phyloP scores from a whole-genome alignment of 1,140 invertebrate species.

The Cotesia vestalis region DNA sequence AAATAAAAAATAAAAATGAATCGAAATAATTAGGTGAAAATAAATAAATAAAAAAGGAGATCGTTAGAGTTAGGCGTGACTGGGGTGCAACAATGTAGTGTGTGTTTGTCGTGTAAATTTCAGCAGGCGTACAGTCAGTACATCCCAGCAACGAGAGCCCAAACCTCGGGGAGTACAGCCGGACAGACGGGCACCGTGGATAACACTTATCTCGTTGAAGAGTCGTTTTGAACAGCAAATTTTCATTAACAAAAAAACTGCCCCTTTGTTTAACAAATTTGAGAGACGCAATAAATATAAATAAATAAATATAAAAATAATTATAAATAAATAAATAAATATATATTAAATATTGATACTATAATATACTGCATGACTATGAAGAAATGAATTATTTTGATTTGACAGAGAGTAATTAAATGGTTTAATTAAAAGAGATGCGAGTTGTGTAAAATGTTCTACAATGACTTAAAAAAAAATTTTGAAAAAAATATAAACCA shows the following conservation, averaged over 20 bases:
- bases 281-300: slow-evolving; percentile 32
- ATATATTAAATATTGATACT: slow-evolving; percentile 15
- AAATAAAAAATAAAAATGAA: too few relatives aligned
- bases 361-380: neutral
- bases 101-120: slow-evolving; percentile 68
- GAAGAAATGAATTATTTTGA: slow-evolving; percentile 18
- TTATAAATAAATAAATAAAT: slow-evolving; percentile 29
- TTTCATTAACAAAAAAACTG: too few relatives aligned
- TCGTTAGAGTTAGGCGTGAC: slow-evolving; percentile 55
- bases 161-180: slow-evolving; percentile 73
- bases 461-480: slow-evolving; percentile 27
- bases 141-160: slow-evolving; percentile 76
- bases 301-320: slow-evolving; percentile 26
- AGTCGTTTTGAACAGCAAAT: slow-evolving; percentile 73
- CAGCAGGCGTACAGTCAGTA: slow-evolving; percentile 85
- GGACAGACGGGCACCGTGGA: slow-evolving; percentile 82
- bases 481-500: slow-evolving; percentile 52
- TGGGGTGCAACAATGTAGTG: slow-evolving; percentile 66
- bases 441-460: slow-evolving; percentile 24
- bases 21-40: neutral
- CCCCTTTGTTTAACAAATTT: slow-evolving; percentile 6
- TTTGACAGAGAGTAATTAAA: slow-evolving; percentile 22
- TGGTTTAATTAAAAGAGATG: slow-evolving; percentile 10
- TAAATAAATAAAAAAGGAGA: slow-evolving; percentile 38
- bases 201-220: slow-evolving; percentile 83